Evolutionary conservation across 2,797 vertebrate genomes (phyloP).

Genomic region (Pseudochirops cupreus): DNA sequence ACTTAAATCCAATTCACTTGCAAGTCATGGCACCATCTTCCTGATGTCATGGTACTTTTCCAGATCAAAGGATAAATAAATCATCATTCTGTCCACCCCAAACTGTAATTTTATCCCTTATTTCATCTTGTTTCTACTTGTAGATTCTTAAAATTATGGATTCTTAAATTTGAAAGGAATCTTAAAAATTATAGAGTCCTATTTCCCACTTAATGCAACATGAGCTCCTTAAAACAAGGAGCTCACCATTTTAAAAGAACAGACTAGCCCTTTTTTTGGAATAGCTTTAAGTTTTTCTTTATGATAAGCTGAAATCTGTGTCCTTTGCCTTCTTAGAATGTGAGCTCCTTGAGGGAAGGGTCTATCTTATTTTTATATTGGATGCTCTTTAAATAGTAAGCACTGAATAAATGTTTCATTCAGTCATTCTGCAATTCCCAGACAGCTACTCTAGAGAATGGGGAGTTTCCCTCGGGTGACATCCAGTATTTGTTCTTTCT

Average conservation of each 20-base stretch:
- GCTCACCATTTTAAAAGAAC: not conserved
- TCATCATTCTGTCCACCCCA: not conserved
- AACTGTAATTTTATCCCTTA: not conserved
- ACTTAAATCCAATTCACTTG: no score
- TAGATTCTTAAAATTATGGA: not conserved
- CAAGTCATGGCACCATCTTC: no score
- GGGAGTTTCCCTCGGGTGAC: not conserved
- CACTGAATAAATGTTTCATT: not conserved
- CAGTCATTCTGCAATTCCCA: not conserved
- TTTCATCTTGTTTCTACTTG: no score
- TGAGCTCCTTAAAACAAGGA: not conserved
- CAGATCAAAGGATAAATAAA: no score
- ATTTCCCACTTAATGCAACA: not conserved
- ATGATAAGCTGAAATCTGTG: not conserved
- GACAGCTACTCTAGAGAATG: not conserved
- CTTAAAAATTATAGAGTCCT: not conserved
- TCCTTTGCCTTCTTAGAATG: not conserved
- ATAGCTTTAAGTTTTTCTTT: not conserved
- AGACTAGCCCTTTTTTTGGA: not conserved
- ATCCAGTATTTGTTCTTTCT: not conserved
- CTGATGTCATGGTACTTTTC: no score
- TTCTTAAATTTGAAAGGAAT: not conserved
- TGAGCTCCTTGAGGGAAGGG: not conserved
- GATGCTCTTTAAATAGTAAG: not conserved
- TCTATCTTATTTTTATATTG: not conserved